phyloP scores from a whole-genome alignment of 2,797 vertebrate species.

The Anguilla pacifica region DNA sequence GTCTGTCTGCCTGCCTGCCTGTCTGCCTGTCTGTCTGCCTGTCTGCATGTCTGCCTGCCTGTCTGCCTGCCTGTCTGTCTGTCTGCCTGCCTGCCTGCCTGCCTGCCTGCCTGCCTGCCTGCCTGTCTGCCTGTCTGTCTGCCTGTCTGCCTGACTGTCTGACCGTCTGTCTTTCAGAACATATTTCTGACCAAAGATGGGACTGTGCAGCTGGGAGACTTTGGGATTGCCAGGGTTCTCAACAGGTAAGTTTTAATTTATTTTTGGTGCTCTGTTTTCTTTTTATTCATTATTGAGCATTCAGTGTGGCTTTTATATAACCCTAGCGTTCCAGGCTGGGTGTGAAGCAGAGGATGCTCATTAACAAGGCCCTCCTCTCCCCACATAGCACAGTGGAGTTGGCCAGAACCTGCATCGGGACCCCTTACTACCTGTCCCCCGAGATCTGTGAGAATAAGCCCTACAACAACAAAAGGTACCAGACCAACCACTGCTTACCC shows the following conservation, averaged over 20 bases:
- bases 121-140: background rate
- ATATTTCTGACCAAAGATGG: slow-evolving; percentile 98
- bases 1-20: no score
- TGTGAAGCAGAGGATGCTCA: background rate
- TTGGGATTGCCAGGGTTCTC: slow-evolving; percentile 94
- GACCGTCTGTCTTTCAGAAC: slow-evolving; percentile 73
- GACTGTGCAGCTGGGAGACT: slow-evolving; percentile 93
- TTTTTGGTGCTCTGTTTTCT: slow-evolving; percentile 14
- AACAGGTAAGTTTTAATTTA: slow-evolving; percentile 79
- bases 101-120: no score
- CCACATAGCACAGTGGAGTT: slow-evolving; percentile 87
- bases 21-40: no score
- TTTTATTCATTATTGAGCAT: background rate
- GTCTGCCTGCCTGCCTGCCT: background rate
- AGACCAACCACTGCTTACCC: background rate
- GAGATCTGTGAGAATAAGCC: slow-evolving; percentile 99
- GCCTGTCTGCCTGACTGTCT: no score
- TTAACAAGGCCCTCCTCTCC: slow-evolving; percentile 38
- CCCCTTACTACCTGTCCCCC: slow-evolving; percentile 95
- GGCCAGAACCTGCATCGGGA: slow-evolving; percentile 95
- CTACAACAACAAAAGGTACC: slow-evolving; percentile 99
- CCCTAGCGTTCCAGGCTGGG: background rate
- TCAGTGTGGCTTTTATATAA: background rate
- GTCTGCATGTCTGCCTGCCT: no score
- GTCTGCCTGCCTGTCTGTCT: no score